Evolutionary conservation across 2,888 invertebrate genomes (phyloP), one percentile per base, ranked within the genome.

Genomic region (Hirtodrosophila cameraria): DNA sequence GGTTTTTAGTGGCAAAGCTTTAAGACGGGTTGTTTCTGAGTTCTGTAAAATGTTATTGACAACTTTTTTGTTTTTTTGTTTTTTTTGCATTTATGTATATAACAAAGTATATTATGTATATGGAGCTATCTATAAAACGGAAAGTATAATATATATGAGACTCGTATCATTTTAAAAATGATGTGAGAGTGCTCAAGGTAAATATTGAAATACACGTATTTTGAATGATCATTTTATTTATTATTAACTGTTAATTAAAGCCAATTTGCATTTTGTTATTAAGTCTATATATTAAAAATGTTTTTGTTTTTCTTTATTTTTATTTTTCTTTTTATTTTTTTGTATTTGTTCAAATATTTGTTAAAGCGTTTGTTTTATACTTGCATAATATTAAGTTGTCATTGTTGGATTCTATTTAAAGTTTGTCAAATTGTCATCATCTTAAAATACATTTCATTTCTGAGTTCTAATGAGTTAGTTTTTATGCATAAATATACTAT

Each of bases 191-290:
- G 20, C 12, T 33, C 54, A 48, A 55, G 54, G 67, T 52, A 43
- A 43, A 61, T 58, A 31, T 68, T 39, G 18, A 41, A 59, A 53
- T 53, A 33, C 54, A 13, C 23, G 39, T 55, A 33, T 25, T 48
- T n/a, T 35, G 30, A 31, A 11, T 16, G 15, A 2, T 45, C 6
- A n/a, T 38, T 27, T 42, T 6, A 38, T 13, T n/a, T 53, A 33
- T 57, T 43, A 28, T 70, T 60, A 64, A 41, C 39, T 52, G 33
- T 65, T 59, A 65, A 59, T 79, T 78, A 78, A 78, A 78, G 77
- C 77, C 81, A 74, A 77, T 76, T 79, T 71, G 69, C 73, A 35
- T 59, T 78, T 78, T 71, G 49, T 80, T 68, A 35, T 62, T 63
- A 61, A 61, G 58, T 67, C 48, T 75, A 62, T 43, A 42, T 53